These are phyloP conservation scores for Enteromius paludinosus DNA, from an alignment of 2,797 vertebrate genomes.

Conservation along the genomic window DNA sequence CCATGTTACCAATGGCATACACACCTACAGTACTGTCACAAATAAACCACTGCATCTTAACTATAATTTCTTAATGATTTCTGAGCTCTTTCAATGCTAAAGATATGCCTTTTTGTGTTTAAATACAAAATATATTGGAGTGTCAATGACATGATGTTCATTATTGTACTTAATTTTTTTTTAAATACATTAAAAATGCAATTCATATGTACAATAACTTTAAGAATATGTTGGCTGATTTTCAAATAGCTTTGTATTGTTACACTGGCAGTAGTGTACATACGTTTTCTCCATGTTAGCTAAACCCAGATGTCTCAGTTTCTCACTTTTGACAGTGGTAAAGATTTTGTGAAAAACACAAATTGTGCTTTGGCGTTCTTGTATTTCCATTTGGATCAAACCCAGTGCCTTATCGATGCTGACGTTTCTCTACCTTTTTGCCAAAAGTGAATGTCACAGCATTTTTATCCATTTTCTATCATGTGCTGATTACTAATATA, in stretches of 20 bases:
- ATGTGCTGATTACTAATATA: too few relatives aligned
- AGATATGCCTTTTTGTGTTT: not conserved
- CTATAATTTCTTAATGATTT: not conserved
- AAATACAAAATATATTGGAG: not conserved
- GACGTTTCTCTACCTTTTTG: not conserved
- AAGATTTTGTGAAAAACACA: not conserved
- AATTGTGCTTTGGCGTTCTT: not conserved
- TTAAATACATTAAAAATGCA: not conserved
- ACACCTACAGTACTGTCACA: constrained; percentile 15
- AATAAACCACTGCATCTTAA: not conserved
- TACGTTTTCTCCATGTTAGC: not conserved
- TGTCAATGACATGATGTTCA: not conserved
- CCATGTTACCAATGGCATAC: constrained; percentile 21
- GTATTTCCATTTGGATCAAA: not conserved
- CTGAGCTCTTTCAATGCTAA: not conserved
- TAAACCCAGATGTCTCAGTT: not conserved
- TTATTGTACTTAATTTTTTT: not conserved
- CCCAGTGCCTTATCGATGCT: not conserved
- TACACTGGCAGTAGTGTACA: not conserved
- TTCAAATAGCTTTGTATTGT: not conserved
- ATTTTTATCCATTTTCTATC: not conserved
- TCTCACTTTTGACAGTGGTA: not conserved
- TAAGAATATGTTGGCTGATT: not conserved
- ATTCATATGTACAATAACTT: not conserved
- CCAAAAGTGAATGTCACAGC: too few relatives aligned